These are phyloP conservation scores for Crioceris asparagi DNA, from an alignment of 2,888 invertebrate species.

Conservation along the genomic window DNA sequence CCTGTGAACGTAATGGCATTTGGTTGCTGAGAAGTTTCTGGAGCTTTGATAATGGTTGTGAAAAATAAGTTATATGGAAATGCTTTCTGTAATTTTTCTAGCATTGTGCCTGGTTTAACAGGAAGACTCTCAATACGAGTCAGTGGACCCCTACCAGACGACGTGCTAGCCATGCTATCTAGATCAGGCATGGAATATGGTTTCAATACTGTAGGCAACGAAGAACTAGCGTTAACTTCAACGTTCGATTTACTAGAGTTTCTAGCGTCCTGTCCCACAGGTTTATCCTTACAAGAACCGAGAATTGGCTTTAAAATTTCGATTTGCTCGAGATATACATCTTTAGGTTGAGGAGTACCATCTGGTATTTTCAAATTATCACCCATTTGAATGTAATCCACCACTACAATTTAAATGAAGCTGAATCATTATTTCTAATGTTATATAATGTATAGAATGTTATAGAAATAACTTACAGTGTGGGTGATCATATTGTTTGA, in stretches of 20 bases:
- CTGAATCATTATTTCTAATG: neutral
- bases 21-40: slow-evolving; percentile 51
- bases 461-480: slow-evolving; percentile 53
- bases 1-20: slow-evolving; percentile 61
- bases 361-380: slow-evolving; percentile 45
- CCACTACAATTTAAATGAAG: slow-evolving; percentile 42
- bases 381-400: slow-evolving; percentile 45
- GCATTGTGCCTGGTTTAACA: slow-evolving; percentile 44
- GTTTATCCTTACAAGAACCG: slow-evolving; percentile 1
- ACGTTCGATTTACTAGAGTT: slow-evolving; percentile 1
- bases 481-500: slow-evolving; percentile 67
- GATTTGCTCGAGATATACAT: slow-evolving; percentile 52
- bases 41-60: slow-evolving; percentile 56
- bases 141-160: slow-evolving; percentile 42
- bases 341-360: slow-evolving; percentile 40
- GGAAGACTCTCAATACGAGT: slow-evolving; percentile 32
- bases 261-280: neutral
- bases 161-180: neutral
- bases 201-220: no score
- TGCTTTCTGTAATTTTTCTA: slow-evolving; percentile 51
- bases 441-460: no score
- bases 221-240: slow-evolving; percentile 1
- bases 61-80: slow-evolving; percentile 69
- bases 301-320: slow-evolving; percentile 37
- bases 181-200: neutral